phyloP scores from a whole-genome alignment of 2,113 vertebrate genomes.

The Antidorcas marsupialis region DNA sequence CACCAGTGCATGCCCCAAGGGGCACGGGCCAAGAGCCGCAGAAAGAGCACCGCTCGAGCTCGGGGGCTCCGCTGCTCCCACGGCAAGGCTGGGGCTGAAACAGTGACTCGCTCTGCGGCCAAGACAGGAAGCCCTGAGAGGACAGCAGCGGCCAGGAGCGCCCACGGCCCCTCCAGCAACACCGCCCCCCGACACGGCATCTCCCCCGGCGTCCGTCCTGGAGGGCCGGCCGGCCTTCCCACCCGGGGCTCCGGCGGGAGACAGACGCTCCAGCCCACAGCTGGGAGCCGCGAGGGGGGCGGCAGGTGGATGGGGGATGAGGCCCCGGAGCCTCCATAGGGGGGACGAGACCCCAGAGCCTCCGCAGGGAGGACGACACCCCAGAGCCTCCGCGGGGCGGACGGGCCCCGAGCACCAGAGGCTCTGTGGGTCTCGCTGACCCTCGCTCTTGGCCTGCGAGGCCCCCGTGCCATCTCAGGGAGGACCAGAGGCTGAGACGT shows the following conservation, averaged over 20 bases:
- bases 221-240: not conserved
- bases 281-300: accelerated
- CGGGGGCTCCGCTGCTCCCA: not conserved
- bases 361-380: accelerated
- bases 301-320: not conserved
- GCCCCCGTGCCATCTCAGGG: not conserved
- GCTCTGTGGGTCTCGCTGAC: accelerated
- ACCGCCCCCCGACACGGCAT: accelerated
- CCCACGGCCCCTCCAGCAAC: not conserved
- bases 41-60: not conserved
- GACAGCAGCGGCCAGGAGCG: not conserved
- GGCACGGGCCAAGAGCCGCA: not conserved
- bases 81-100: not conserved
- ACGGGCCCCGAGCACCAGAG: not conserved
- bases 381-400: accelerated
- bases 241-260: accelerated
- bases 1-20: accelerated
- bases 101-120: not conserved
- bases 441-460: not conserved
- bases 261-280: not conserved
- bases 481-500: not conserved
- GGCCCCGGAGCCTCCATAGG: not conserved
- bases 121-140: not conserved
- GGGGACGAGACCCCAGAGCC: too few species aligned
- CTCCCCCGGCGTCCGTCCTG: not conserved